phyloP scores from a whole-genome alignment of 2,113 vertebrate species.

The Sebastes schlegelii region DNA sequence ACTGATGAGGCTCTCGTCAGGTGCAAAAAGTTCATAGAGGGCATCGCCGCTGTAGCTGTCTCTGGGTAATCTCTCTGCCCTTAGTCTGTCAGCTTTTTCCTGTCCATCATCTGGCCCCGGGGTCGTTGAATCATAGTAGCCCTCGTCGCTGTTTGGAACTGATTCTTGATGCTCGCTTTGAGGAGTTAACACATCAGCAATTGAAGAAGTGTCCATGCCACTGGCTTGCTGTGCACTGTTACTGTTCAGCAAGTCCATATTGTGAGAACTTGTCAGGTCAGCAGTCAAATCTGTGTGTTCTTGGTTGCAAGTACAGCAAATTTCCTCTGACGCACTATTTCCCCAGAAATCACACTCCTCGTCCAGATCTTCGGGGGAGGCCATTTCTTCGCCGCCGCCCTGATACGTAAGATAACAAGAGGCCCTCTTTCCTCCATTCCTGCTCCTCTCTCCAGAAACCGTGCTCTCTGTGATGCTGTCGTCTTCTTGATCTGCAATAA shows the following conservation, averaged over 20 bases:
- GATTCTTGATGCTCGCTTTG: conserved; percentile 97
- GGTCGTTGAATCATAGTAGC: conserved; percentile 96
- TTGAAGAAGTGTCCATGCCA: conserved; percentile 64
- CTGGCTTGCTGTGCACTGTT: conserved; percentile 74
- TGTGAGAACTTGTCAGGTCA: conserved; percentile 72
- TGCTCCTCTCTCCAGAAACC: conserved; percentile 89
- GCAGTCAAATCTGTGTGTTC: conserved; percentile 64
- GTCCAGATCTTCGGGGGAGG: conserved; percentile 90
- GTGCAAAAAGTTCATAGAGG: conserved; percentile 95
- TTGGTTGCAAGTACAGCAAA: conserved; percentile 77
- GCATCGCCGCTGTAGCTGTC: conserved; percentile 98
- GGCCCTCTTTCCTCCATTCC: conserved; percentile 89
- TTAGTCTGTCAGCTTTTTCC: conserved; percentile 83
- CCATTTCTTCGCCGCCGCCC: conserved; percentile 98
- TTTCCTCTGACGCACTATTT: conserved; percentile 75
- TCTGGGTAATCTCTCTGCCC: conserved; percentile 88
- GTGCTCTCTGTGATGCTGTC: conserved; percentile 92
- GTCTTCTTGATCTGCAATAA: conserved; percentile 96
- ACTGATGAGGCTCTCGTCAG: conserved; percentile 90
- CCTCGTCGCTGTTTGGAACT: conserved; percentile 95
- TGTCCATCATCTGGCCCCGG: conserved; percentile 92
- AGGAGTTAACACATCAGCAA: conserved; percentile 88
- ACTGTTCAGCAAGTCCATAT: conserved; percentile 71
- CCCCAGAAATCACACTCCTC: conserved; percentile 88
- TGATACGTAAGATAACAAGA: conserved; percentile 97